phyloP scores from a whole-genome alignment of 2,113 vertebrate genomes.

The Scomber scombrus region DNA sequence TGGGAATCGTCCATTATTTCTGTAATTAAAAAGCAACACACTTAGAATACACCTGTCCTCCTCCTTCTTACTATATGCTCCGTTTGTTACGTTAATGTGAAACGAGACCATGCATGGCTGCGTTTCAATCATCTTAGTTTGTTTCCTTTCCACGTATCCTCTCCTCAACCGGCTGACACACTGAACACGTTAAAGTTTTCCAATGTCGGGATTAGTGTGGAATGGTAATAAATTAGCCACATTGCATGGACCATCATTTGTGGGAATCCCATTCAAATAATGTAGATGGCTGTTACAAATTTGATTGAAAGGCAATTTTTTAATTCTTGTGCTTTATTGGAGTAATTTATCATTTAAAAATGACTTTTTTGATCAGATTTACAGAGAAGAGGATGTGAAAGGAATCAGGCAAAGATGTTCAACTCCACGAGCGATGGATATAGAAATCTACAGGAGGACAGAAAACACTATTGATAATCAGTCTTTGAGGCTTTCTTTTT shows the following conservation, averaged over 20 bases:
- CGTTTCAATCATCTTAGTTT: conserved; percentile 47
- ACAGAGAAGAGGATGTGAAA: conserved; percentile 57
- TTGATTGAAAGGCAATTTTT: too few relatives aligned
- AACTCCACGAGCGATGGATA: conserved; percentile 17
- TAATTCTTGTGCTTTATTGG: too few relatives aligned
- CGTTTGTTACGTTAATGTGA: conserved; percentile 40
- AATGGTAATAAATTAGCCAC: background rate
- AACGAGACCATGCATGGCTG: conserved; percentile 63
- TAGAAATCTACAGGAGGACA: conserved; percentile 18
- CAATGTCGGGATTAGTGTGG: background rate
- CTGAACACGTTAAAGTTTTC: background rate
- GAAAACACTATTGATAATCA: conserved; percentile 33
- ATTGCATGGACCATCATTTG: background rate
- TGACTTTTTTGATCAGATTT: conserved; percentile 5
- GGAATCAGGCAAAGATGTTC: conserved; percentile 65
- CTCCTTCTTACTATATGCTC: conserved; percentile 3
- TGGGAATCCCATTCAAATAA: background rate
- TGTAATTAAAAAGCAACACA: conserved; percentile 88
- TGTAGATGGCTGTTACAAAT: background rate
- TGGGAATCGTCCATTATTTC: conserved; percentile 99
- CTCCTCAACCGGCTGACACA: conserved; percentile 33
- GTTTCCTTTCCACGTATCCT: conserved; percentile 59
- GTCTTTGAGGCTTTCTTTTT: conserved; percentile 6
- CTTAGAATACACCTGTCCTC: conserved; percentile 80
- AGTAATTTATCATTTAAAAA: too few relatives aligned